Evolutionary conservation across 1,140 invertebrate genomes (phyloP).

Genomic region (Copidosoma floridanum): DNA sequence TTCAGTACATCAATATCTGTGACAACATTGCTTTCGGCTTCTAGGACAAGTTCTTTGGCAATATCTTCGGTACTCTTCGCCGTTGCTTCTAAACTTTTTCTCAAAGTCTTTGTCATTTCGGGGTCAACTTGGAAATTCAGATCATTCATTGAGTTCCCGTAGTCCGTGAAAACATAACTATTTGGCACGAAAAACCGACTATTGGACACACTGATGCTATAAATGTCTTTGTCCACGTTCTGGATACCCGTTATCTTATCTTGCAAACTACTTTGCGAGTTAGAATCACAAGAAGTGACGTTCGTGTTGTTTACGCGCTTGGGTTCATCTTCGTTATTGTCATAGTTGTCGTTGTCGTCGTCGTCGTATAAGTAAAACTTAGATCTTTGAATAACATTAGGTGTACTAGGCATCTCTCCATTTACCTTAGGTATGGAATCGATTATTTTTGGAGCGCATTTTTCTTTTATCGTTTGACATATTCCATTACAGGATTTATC

Average conservation of each 20-base stretch:
- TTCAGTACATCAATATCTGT: neutral
- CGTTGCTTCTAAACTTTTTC: conserved; percentile 34
- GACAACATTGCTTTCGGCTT: conserved; percentile 16
- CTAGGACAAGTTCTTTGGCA: neutral
- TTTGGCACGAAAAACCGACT: conserved; percentile 45
- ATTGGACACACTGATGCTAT: conserved; percentile 43
- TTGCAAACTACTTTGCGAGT: conserved; percentile 28
- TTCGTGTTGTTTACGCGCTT: neutral
- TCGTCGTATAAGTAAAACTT: neutral
- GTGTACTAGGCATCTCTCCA: neutral
- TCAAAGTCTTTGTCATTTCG: conserved; percentile 39
- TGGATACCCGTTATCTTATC: conserved; percentile 40
- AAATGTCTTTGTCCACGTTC: conserved; percentile 28
- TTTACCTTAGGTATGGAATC: neutral
- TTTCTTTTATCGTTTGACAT: neutral
- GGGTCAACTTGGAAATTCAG: conserved; percentile 45
- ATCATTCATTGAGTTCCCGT: conserved; percentile 39
- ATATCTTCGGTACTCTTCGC: neutral
- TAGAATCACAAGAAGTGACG: too few species aligned
- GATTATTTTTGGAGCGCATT: neutral
- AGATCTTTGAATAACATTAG: neutral
- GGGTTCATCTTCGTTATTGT: neutral
- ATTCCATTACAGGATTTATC: neutral
- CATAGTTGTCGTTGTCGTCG: neutral
- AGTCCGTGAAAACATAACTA: conserved; percentile 37